Evolutionary conservation across 2,888 invertebrate genomes (phyloP), one percentile per base, ranked within the genome.

Genomic region (Smittia sp.): DNA sequence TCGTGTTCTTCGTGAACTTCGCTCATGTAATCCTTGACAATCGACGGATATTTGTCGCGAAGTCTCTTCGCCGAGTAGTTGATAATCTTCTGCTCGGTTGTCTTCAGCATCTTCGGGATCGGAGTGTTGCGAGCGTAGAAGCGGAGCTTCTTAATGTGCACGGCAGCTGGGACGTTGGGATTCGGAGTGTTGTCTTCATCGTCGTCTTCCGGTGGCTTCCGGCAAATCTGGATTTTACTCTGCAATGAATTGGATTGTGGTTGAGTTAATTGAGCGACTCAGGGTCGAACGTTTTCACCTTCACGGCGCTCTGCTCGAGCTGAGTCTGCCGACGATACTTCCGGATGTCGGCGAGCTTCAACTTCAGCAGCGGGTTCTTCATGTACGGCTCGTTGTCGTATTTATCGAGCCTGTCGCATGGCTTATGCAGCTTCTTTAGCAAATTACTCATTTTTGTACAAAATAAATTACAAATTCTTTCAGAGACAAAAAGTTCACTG

Each of bases 41-140:
- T 78, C 25, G 82, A 79, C 0, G 86, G 85, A 79, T 85, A 90
- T 58, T 85, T 84, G 27, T 80, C 80, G 74, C 86, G 85, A n/a
- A 89, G 80, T 67, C 84, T 83, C 0, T 80, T 79, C 0, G 87
- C 86, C 0, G 89, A 84, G 67, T 86, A 85, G 70, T 81, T 84
- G 67, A 84, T 81, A 74, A 92, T 90, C 77, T 85, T 86, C 7
- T 83, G 78, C 79, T 89, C 88, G 81, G 87, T 87, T 46, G 85
- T 83, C 25, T 84, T 83, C 1, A 86, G 83, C 87, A 89, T 89
- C 6, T 85, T 85, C 0, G 88, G 86, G 3, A 87, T 86, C 54
- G 85, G 83, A 63, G 88, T 84, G 75, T 85, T 81, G 1, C 86
- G 82, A 0, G 88, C 88, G 77, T 85, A 85, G 76, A 83, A 80